Base-by-base conservation (phyloP, 2,797 vertebrate genomes). In the Cichlasoma orientale region DNA sequence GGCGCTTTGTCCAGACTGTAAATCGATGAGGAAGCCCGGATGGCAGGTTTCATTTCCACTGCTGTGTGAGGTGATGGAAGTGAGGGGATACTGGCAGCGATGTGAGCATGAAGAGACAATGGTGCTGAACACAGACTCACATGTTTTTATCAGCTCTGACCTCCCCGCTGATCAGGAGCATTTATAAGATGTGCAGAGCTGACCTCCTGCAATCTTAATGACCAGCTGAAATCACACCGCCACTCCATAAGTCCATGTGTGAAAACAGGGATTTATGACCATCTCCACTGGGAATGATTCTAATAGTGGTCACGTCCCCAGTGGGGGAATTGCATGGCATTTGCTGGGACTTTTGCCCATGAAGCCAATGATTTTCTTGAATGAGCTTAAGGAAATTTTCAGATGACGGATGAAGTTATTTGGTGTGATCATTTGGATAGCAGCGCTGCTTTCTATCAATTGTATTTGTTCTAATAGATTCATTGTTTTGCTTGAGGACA, bases 1-100 rank as follows among this genome's bases (percentile, higher is more conserved):
- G 79, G 82, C 76, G 78, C 81, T 85, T 66, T 41, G 77, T 88
- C 78, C 58, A 79, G 81, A 84, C 74, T 68, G 79, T 85, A 89
- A 89, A 90, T 90, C 87, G 87, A 86, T 84, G 56, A 74, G 79
- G 78, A 84, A 88, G 81, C 71, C 73, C 56, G 59, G 74, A 74
- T 21, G 38, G 86, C 82, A 77, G 74, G 74, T 86, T 89, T 27
- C 74, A 89, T 86, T 86, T 89, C 79, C 81, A 56, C 82, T 52
- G 73, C 69, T 82, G 77, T 74, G 57, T 50, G 70, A 83, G 72
- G 74, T 66, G 83, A 82, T 68, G 79, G 71, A 86, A 81, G 73
- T 72, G 74, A 81, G 55, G 75, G 55, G 79, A 76, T 52, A 66
- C 82, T 63, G 74, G 77, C 74, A 58, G 29, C 9, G 54, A 78